Evolutionary conservation across 2,113 vertebrate genomes (phyloP).

Genomic region (Aepyceros melampus): DNA sequence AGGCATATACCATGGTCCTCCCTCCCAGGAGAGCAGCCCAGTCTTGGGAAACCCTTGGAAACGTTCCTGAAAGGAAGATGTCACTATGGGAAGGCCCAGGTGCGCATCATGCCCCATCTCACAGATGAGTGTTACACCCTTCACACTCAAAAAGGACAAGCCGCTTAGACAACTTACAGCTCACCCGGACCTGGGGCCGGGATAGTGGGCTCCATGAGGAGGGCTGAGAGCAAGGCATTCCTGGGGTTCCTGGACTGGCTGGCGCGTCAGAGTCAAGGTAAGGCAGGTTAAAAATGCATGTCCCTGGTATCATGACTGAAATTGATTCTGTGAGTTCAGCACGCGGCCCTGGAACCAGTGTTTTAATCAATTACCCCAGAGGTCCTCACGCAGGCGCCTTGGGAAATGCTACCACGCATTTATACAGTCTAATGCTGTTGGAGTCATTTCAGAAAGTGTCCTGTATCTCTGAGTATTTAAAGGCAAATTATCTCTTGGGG

Average conservation of each 20-base stretch:
- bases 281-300: accelerated
- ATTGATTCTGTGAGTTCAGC: accelerated
- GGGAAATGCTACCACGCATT: accelerated
- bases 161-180: background rate
- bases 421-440: accelerated
- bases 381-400: accelerated
- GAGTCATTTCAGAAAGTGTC: background rate
- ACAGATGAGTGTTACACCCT: accelerated
- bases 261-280: accelerated
- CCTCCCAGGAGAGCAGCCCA: background rate
- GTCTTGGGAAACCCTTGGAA: background rate
- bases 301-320: accelerated
- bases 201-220: background rate
- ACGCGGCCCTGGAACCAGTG: accelerated
- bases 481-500: accelerated
- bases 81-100: accelerated
- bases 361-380: accelerated
- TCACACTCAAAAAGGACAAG: background rate
- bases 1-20: accelerated
- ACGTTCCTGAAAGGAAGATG: accelerated
- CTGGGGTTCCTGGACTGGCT: accelerated
- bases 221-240: background rate
- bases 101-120: background rate
- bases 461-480: too few species aligned
- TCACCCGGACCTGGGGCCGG: accelerated